These are phyloP conservation scores for Tetragonisca angustula DNA, from an alignment of 2,888 invertebrate genomes.

Conservation along the genomic window DNA sequence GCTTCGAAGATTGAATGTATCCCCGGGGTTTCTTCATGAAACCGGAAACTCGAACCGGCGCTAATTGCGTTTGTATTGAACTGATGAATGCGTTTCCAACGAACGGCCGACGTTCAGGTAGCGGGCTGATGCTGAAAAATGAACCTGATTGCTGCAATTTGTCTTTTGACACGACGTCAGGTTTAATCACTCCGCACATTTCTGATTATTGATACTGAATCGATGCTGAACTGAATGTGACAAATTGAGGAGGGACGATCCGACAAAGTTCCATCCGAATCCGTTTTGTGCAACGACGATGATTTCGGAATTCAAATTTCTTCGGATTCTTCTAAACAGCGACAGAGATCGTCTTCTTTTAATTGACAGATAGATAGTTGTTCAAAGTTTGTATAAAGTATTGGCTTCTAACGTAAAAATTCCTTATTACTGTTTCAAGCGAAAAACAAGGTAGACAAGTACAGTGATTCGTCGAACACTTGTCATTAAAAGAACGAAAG, in stretches of 20 bases:
- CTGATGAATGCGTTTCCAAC: background rate
- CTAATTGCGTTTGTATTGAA: background rate
- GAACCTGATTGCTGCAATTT: background rate
- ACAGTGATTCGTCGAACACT: too few species aligned
- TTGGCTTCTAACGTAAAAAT: too few species aligned
- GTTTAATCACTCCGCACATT: background rate
- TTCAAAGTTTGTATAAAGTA: too few species aligned
- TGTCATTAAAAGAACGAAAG: too few species aligned
- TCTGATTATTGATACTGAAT: background rate
- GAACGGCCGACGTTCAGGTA: background rate
- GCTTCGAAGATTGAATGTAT: slow-evolving; percentile 9
- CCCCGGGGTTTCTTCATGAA: background rate
- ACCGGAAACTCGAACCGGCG: background rate
- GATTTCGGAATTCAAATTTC: too few species aligned
- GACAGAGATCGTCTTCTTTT: too few species aligned
- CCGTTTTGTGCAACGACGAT: too few species aligned
- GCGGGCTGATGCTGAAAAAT: background rate
- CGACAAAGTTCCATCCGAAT: too few species aligned
- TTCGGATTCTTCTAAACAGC: too few species aligned
- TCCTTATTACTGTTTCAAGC: too few species aligned
- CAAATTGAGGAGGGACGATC: background rate
- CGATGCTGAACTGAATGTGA: background rate
- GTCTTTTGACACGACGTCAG: slow-evolving; percentile 3
- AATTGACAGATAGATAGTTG: too few species aligned
- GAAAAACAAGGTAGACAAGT: too few species aligned